These are phyloP conservation scores for Platyrinchus mystaceus DNA, from an alignment of 2,797 vertebrate species.

Conservation along the genomic window DNA sequence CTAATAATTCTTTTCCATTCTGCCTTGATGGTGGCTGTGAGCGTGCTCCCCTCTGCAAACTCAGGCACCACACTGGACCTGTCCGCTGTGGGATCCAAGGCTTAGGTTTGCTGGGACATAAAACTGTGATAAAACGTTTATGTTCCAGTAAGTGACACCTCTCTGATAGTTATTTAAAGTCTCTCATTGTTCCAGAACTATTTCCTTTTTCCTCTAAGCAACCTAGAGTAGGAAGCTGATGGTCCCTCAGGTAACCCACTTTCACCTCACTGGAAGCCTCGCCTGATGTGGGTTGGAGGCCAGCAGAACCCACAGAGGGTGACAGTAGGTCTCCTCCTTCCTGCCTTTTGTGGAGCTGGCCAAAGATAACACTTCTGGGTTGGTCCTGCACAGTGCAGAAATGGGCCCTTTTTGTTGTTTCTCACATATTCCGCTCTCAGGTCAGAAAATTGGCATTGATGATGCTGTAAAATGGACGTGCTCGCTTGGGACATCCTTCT, in stretches of 20 bases:
- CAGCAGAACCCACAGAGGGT: neutral
- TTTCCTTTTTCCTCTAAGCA: conserved; percentile 54
- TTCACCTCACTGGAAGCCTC: neutral
- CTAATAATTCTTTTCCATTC: neutral
- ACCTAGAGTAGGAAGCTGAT: neutral
- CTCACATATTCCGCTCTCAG: neutral
- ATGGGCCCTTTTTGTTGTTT: neutral
- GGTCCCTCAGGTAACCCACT: neutral
- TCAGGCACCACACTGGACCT: accelerated
- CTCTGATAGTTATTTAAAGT: conserved; percentile 17
- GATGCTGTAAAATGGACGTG: neutral
- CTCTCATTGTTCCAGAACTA: neutral
- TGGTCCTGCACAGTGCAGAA: neutral
- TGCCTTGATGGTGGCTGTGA: neutral
- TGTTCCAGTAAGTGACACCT: neutral
- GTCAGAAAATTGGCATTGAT: neutral
- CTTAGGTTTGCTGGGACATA: neutral
- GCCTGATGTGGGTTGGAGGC: neutral
- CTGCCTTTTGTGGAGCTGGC: neutral
- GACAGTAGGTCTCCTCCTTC: neutral
- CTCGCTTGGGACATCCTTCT: neutral
- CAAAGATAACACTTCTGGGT: neutral
- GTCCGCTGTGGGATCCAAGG: neutral
- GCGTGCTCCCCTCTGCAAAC: accelerated
- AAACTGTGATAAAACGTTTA: neutral